phyloP scores from a whole-genome alignment of 2,113 vertebrate species.

The Scartelaos histophorus region DNA sequence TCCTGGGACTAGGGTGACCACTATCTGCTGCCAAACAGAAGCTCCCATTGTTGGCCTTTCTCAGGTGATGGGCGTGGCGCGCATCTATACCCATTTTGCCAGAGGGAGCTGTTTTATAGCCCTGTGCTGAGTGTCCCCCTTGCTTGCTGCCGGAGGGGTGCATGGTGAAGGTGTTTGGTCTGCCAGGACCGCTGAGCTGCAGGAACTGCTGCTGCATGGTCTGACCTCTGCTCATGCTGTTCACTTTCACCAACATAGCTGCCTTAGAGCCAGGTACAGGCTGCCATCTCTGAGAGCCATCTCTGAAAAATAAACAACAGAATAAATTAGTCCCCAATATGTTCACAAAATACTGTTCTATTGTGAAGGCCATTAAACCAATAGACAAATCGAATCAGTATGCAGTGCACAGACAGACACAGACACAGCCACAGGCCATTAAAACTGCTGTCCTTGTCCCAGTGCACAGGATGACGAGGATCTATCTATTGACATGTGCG shows the following conservation, averaged over 20 bases:
- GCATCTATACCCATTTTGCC: slow-evolving; percentile 61
- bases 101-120: slow-evolving; percentile 70
- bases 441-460: not conserved
- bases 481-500: not conserved
- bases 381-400: not conserved
- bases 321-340: slow-evolving; percentile 3
- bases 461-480: not conserved
- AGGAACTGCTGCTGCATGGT: slow-evolving; percentile 66
- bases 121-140: slow-evolving; percentile 66
- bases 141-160: slow-evolving; percentile 69
- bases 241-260: slow-evolving; percentile 89
- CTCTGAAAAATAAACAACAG: slow-evolving; percentile 55
- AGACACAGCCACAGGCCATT: not conserved
- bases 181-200: slow-evolving; percentile 57
- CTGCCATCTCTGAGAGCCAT: slow-evolving; percentile 82
- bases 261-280: slow-evolving; percentile 85
- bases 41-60: slow-evolving; percentile 84
- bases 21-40: slow-evolving; percentile 80
- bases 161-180: slow-evolving; percentile 58
- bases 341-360: not conserved
- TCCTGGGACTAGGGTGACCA: slow-evolving; percentile 66
- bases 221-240: slow-evolving; percentile 76
- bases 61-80: slow-evolving; percentile 83
- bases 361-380: not conserved
- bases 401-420: not conserved